Evolutionary conservation across 2,797 vertebrate species (phyloP), one percentile per base, ranked within the genome.

Genomic region (Pristis pectinata): DNA sequence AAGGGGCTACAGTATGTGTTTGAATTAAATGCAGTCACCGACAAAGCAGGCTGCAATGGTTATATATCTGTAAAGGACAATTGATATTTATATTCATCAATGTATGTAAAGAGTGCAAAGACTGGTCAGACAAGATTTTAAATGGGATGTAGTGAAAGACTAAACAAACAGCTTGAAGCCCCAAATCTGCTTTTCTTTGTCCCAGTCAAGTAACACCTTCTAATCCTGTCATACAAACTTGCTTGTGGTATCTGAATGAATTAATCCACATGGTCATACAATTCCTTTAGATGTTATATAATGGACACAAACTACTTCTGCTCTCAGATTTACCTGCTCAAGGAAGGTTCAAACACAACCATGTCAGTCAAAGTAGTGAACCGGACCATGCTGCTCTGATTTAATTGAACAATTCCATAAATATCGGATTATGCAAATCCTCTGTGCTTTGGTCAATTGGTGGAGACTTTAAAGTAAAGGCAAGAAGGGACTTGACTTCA

Each of bases 121-220:
- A 49, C 67, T 49, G 19, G 22, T 7, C 64, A 94, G 70, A 76
- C 61, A 94, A 56, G 44, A 49, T 30, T 34, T 87, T 59, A 87
- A 87, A 87, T 87, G 24, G 87, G 87, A 67, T 41, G 61, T 67
- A 49, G 67, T 76, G 44, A 70, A 94, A 94, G 70, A 94, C 27
- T 74, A 94, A 94, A 72, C 70, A 94, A 76, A 94, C 44, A 94
- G 41, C 4, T 44, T 53, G 92, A 94, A 74, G 34, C 44, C 27
- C 92, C 70, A 94, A 94, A 94, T 94, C 92, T 94, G 70, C 15
- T 53, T 9, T 56, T 53, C 92, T 94, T 94, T 94, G 92, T 74
- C 49, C 70, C 30, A 22, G 11, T 91, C 37, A 67, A 44, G 59
- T 91, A 67, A 91, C 61, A 7, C 87, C n/a, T 76, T 17, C 70